A percentile compares a stretch with the other conserved stretches of the same genome.
Evolutionary conservation across 2,113 vertebrate genomes (phyloP).

Genomic region (Microcebus murinus): DNA sequence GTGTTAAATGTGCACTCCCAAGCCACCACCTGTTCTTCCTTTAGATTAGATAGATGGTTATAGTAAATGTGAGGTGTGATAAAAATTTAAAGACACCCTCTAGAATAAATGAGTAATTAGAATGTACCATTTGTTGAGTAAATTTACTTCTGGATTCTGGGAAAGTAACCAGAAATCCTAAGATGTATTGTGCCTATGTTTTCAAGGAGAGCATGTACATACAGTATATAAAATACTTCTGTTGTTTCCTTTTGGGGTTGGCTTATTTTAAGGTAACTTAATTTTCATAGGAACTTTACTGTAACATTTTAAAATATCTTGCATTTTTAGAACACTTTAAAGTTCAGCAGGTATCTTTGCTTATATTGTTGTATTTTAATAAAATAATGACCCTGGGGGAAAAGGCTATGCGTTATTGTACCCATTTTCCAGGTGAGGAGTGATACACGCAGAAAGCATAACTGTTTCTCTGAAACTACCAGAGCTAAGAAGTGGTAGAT

Average conservation of each 20-base stretch:
- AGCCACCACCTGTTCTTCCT: not conserved
- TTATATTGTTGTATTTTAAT: not conserved
- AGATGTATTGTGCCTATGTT: not conserved
- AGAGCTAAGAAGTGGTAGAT: not conserved
- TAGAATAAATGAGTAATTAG: not conserved
- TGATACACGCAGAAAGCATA: not conserved
- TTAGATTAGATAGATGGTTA: not conserved
- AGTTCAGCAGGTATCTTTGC: not conserved
- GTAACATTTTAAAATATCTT: not conserved
- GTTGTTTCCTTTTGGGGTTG: not conserved
- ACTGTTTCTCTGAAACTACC: not conserved
- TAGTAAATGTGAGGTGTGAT: not conserved
- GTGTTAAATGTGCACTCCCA: not conserved
- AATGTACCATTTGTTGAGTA: not conserved
- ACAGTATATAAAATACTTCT: not conserved
- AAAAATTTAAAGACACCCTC: not conserved
- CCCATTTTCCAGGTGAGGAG: not conserved
- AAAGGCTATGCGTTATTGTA: not conserved
- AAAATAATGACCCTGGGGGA: not conserved
- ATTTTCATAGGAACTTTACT: not conserved
- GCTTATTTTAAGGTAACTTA: conserved; percentile 4
- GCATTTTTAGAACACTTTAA: not conserved
- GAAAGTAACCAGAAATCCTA: not conserved
- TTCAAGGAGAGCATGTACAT: not conserved
- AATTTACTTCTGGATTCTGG: conserved; percentile 14